Percentiles rank a stretch among this genome's conserved stretches.
Conservation (phyloP, 1,140 invertebrate genomes). For the Orchesella cincta region DNA sequence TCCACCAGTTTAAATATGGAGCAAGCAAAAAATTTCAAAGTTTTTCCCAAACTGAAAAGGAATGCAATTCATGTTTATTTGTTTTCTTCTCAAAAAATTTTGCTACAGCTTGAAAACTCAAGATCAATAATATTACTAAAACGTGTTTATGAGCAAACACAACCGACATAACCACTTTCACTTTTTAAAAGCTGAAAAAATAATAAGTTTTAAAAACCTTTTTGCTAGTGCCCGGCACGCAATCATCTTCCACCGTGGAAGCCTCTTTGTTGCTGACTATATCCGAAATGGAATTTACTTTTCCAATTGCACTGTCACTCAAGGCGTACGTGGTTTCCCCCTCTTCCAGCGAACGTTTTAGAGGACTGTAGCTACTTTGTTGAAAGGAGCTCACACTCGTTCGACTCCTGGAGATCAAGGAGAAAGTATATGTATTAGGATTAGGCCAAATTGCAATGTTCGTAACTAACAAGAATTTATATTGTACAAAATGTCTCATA, state of each 20-base stretch:
- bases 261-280: neutral
- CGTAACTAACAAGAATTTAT: too few relatives aligned
- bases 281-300: slow-evolving; percentile 11
- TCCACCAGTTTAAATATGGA: too few relatives aligned
- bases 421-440: neutral
- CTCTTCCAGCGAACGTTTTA: slow-evolving; percentile 7
- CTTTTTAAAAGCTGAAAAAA: too few relatives aligned
- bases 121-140: too few relatives aligned
- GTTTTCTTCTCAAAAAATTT: too few relatives aligned
- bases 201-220: neutral
- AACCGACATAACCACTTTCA: too few relatives aligned
- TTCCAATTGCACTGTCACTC: slow-evolving; percentile 23
- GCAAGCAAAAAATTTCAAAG: too few relatives aligned
- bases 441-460: neutral
- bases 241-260: neutral
- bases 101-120: too few relatives aligned
- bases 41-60: too few relatives aligned
- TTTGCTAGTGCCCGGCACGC: neutral
- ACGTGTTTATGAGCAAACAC: too few relatives aligned
- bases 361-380: slow-evolving; percentile 10
- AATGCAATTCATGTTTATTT: too few relatives aligned
- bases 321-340: neutral
- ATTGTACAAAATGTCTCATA: too few relatives aligned
- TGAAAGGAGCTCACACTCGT: slow-evolving; percentile 36
- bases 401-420: slow-evolving; percentile 35